Evolutionary conservation across 2,888 invertebrate species (phyloP), one percentile per base, ranked within the genome.

Genomic region (Eulithis testata): DNA sequence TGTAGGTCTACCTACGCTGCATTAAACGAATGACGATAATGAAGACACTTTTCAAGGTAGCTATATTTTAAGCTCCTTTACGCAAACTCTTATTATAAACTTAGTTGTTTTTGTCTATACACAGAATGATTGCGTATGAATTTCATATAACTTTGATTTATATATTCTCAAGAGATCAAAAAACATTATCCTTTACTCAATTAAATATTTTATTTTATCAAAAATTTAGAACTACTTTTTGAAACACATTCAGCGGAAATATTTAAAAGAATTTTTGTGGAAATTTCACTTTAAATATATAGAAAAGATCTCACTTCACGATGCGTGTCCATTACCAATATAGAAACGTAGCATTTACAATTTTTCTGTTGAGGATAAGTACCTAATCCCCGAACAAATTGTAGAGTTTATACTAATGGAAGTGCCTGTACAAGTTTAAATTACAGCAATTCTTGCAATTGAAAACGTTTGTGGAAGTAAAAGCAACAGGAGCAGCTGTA

Each of bases 11-110:
- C 78, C 78, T 76, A 75, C 76, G 75, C 75, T 81, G 78, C 77
- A 83, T 83, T 86, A 83, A 83, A 78, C 76, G 76, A 83, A 82
- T 79, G 76, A 83, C 77, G 76, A 76, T 83, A 84, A 85, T 84
- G 80, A 83, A 81, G 77, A 78, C 75, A 76, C 75, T 81, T 61
- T 40, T 47, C 49, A 59, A 56, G 52, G 52, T 37, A 49, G 37
- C 52, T 58, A 59, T 45, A 49, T 27, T 37, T 40, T 27, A 37
- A 12, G n/a, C 47, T 47, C 40, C 9, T 40, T 40, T 40, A 40
- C n/a, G n/a, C 5, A 40, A 40, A 40, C 8, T 5, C 40, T 40
- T 40, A 40, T 40, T 9, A 40, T 21, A 9, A 40, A 40, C 40
- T 40, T 37, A 3, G 5, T 37, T 40, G 40, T 40, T 40, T 40